These are phyloP conservation scores for Xenopus borealis DNA, from an alignment of 2,113 vertebrate species.

Conservation along the genomic window DNA sequence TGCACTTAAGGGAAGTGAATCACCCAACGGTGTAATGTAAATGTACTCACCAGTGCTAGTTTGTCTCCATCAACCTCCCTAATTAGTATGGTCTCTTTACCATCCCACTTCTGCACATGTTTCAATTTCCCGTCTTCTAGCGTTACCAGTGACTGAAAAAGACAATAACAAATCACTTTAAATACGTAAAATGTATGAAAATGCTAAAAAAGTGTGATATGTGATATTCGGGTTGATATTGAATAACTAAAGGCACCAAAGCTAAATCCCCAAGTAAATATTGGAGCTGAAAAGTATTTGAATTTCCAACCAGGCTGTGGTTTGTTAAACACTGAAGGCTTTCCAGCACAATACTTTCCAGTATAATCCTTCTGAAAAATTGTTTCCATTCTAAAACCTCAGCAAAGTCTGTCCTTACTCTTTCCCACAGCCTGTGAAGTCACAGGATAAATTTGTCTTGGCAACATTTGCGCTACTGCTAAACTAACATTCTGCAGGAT, in stretches of 20 bases:
- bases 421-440: conserved; percentile 8
- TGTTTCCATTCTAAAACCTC: conserved; percentile 38
- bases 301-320: neutral
- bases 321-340: neutral
- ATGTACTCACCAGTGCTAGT: conserved; percentile 79
- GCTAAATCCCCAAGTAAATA: neutral
- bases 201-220: too few species aligned
- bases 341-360: too few species aligned
- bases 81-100: conserved; percentile 81
- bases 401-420: neutral
- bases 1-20: neutral
- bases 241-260: too few species aligned
- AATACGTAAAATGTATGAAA: too few species aligned
- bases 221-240: too few species aligned
- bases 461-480: neutral
- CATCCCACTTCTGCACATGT: conserved; percentile 88
- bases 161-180: neutral
- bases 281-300: neutral
- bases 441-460: conserved; percentile 29
- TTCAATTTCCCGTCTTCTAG: conserved; percentile 80
- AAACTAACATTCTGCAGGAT: too few species aligned
- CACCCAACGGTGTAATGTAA: neutral
- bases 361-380: conserved; percentile 16
- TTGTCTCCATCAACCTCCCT: conserved; percentile 75
- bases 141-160: conserved; percentile 73